phyloP scores from a whole-genome alignment of 2,113 vertebrate genomes.

The Eolophus roseicapilla region DNA sequence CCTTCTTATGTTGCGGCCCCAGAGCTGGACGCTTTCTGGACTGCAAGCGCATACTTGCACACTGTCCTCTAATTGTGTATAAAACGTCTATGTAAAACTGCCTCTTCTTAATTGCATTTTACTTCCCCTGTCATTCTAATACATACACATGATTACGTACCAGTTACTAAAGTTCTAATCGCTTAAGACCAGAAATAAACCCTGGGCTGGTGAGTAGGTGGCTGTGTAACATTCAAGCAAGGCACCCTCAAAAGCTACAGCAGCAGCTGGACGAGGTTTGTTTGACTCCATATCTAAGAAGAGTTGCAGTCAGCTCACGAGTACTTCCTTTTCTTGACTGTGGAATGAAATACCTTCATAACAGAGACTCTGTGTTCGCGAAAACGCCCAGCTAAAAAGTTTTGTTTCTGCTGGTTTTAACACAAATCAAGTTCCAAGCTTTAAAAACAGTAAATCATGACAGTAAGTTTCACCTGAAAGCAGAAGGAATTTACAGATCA shows the following conservation, averaged over 20 bases:
- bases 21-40: neutral
- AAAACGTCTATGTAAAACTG: neutral
- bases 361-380: neutral
- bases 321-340: neutral
- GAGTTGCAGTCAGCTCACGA: neutral
- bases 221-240: fast-evolving
- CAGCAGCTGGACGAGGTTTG: neutral
- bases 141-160: fast-evolving
- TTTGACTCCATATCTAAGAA: neutral
- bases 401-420: neutral
- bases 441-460: neutral
- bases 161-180: neutral
- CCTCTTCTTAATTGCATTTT: neutral
- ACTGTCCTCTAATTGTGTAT: neutral
- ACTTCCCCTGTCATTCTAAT: neutral
- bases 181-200: neutral
- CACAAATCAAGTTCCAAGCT: neutral
- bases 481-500: neutral
- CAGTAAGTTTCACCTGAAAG: neutral
- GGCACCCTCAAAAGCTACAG: neutral
- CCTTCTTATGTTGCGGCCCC: neutral
- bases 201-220: neutral
- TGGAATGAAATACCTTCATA: neutral
- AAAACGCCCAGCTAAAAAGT: neutral
- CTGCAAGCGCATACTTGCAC: neutral